Percentiles rank a stretch among this genome's conserved stretches.
These are phyloP conservation scores for Pyrocoelia pectoralis DNA, from an alignment of 2,888 invertebrate species.

Conservation along the genomic window DNA sequence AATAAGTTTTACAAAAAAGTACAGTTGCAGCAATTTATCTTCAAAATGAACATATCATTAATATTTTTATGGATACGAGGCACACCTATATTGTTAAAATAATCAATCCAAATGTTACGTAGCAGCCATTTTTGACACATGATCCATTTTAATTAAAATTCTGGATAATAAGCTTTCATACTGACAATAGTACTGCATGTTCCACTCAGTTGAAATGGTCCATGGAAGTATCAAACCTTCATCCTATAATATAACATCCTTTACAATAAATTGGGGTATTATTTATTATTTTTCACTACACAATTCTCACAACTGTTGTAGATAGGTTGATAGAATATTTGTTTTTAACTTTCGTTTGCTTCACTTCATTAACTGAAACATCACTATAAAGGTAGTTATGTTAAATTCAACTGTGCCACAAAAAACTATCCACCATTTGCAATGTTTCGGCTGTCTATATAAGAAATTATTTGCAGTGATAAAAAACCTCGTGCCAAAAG, in stretches of 20 bases:
- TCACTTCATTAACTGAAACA: no score
- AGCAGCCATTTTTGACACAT: conserved; percentile 44
- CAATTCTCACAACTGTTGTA: no score
- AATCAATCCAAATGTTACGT: conserved; percentile 43
- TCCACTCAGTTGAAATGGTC: conserved; percentile 49
- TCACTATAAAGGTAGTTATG: no score
- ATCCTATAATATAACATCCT: conserved; percentile 37
- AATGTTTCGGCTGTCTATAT: no score
- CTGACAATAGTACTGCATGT: conserved; percentile 52
- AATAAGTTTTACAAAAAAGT: neutral
- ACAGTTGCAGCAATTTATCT: neutral
- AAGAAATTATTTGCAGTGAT: no score
- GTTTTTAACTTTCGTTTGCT: no score
- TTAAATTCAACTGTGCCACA: no score
- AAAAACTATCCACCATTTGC: no score
- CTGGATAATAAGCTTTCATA: conserved; percentile 45
- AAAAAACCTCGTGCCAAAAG: no score
- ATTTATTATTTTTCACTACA: no score
- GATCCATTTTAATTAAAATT: conserved; percentile 45
- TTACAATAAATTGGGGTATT: no score
- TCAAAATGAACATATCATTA: neutral
- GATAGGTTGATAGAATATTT: no score
- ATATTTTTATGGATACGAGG: conserved; percentile 27
- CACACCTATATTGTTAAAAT: conserved; percentile 41
- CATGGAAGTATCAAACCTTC: conserved; percentile 50